phyloP scores from a whole-genome alignment of 2,113 vertebrate genomes.

The Chamaea fasciata region DNA sequence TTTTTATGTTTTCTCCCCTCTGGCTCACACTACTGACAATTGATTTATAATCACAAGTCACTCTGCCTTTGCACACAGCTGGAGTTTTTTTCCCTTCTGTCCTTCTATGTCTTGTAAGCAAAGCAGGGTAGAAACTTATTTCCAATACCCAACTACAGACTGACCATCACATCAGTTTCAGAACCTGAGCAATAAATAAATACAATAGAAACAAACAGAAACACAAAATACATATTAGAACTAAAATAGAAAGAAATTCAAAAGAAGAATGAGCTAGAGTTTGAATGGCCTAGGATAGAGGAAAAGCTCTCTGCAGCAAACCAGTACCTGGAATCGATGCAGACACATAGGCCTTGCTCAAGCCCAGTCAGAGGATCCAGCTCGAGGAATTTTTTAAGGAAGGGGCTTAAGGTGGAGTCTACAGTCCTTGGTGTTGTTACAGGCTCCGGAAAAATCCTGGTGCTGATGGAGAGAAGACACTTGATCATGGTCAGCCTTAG shows the following conservation, averaged over 20 bases:
- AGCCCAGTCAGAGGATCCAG: not conserved
- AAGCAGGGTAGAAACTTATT: not conserved
- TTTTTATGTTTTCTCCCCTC: too few relatives aligned
- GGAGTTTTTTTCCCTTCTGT: rapidly evolving
- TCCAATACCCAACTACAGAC: not conserved
- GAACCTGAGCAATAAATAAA: not conserved
- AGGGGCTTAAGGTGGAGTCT: not conserved
- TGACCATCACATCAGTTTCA: not conserved
- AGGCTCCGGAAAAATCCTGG: not conserved
- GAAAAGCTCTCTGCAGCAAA: not conserved
- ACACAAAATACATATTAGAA: not conserved
- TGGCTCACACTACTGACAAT: not conserved
- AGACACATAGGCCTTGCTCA: not conserved
- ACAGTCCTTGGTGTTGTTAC: not conserved
- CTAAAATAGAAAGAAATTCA: not conserved
- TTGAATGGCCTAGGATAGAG: not conserved
- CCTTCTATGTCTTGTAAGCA: not conserved
- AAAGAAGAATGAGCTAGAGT: not conserved
- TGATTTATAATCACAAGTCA: not conserved
- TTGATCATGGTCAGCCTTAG: not conserved
- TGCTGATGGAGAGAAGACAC: not conserved
- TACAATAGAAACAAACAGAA: not conserved
- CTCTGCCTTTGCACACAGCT: not conserved
- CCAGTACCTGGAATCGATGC: not conserved
- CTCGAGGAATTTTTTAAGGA: not conserved